Percentiles rank a stretch among this genome's conserved stretches.
Conservation (phyloP, 2,797 vertebrate species). For the Distichodus sexfasciatus region DNA sequence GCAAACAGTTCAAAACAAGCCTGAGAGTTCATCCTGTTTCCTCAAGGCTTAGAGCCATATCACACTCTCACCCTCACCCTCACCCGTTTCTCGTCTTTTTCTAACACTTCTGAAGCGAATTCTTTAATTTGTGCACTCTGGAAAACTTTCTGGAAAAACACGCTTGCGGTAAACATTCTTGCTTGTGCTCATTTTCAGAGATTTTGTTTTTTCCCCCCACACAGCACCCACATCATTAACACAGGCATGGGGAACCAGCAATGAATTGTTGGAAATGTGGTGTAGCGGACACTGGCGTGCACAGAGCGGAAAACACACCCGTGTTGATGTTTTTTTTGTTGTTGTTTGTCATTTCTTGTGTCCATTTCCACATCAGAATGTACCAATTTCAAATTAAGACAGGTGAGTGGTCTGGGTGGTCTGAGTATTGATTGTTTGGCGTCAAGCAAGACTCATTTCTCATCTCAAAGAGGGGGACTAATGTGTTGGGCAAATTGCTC, state of each 20-base stretch:
- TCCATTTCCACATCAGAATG: no score
- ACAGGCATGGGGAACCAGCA: constrained; percentile 19
- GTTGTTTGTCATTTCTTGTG: no score
- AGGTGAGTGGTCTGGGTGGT: constrained; percentile 39
- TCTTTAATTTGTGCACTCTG: constrained; percentile 41
- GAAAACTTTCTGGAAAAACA: constrained; percentile 39
- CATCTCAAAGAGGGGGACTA: constrained; percentile 30
- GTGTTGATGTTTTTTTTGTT: constrained; percentile 11
- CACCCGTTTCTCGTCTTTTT: no score
- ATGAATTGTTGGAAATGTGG: constrained; percentile 42
- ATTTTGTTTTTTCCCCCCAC: constrained; percentile 47
- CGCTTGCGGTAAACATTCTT: constrained; percentile 48
- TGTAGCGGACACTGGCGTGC: not conserved
- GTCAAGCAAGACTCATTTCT: constrained; percentile 21
- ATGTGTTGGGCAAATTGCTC: constrained; percentile 43
- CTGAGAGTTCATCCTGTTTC: constrained; percentile 23
- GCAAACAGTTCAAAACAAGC: not conserved
- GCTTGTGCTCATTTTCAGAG: constrained; percentile 37
- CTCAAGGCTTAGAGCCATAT: not conserved
- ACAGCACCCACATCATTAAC: constrained; percentile 46
- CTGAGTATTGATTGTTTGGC: constrained; percentile 25
- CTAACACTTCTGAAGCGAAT: constrained; percentile 35
- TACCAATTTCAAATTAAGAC: not conserved
- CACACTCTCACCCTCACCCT: not conserved
- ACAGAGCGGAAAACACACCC: not conserved